A percentile compares a stretch with the other conserved stretches of the same genome.
Evolutionary conservation across 1,140 invertebrate genomes (phyloP).

Genomic region (Pachypeltis micranthus): DNA sequence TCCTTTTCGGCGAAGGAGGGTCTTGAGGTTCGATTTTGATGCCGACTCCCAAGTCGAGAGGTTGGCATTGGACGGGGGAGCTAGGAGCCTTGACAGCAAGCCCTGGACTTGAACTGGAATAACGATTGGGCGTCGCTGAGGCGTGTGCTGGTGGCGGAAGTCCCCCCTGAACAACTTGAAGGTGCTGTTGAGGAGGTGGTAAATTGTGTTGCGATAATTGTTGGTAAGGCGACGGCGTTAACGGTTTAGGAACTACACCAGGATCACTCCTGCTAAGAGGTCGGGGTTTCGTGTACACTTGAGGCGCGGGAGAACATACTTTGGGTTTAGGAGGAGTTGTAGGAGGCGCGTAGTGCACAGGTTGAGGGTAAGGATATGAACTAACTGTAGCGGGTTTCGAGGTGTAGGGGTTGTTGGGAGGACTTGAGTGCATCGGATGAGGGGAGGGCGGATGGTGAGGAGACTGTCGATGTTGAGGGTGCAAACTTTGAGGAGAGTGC

Average conservation of each 20-base stretch:
- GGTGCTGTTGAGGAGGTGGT: constrained; percentile 37
- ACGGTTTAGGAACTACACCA: constrained; percentile 47
- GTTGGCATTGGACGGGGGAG: constrained; percentile 52
- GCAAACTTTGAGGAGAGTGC: constrained; percentile 23
- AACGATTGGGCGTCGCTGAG: neutral
- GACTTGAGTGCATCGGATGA: constrained; percentile 23
- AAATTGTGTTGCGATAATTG: constrained; percentile 46
- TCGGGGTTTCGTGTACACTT: constrained; percentile 62
- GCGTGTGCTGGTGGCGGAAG: constrained; percentile 40
- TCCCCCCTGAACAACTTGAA: constrained; percentile 22
- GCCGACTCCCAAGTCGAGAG: constrained; percentile 54
- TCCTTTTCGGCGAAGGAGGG: constrained; percentile 44
- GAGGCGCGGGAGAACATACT: constrained; percentile 63
- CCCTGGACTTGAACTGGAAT: neutral
- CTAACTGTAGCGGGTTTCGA: constrained; percentile 28
- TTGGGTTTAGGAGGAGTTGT: constrained; percentile 48
- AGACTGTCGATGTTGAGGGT: constrained; percentile 22
- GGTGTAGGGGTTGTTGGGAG: constrained; percentile 22
- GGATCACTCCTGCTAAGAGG: constrained; percentile 41
- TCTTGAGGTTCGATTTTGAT: constrained; percentile 30
- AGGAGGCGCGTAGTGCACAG: constrained; percentile 25
- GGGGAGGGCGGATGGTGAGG: constrained; percentile 22
- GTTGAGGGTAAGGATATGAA: constrained; percentile 29
- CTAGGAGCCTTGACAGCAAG: constrained; percentile 26
- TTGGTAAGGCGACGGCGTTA: constrained; percentile 51